These are phyloP conservation scores for Xiphophorus birchmanni DNA, from an alignment of 2,797 vertebrate genomes.

Conservation along the genomic window DNA sequence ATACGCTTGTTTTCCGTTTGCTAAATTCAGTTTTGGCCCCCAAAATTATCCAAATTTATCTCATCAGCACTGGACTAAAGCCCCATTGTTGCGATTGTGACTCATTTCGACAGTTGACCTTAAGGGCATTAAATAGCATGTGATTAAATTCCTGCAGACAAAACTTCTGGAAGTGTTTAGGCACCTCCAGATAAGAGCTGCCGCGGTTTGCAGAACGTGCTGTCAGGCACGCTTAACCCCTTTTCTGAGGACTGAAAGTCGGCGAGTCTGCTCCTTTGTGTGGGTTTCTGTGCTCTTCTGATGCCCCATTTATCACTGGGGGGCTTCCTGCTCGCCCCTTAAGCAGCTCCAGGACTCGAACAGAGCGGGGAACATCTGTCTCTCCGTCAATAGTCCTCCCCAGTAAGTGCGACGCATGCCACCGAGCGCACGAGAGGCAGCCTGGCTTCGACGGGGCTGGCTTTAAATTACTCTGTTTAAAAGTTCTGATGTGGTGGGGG, in stretches of 20 bases:
- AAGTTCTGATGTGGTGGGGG: constrained; percentile 44
- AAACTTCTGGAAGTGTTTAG: constrained; percentile 66
- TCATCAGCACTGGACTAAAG: neutral
- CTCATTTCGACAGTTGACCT: constrained; percentile 14
- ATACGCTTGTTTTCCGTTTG: constrained; percentile 11
- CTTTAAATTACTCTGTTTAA: constrained; percentile 53
- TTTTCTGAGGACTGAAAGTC: constrained; percentile 57
- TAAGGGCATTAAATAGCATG: constrained; percentile 40
- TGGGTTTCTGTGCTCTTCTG: constrained; percentile 38
- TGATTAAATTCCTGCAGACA: constrained; percentile 57
- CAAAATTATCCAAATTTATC: constrained; percentile 14
- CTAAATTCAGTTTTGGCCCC: constrained; percentile 4
- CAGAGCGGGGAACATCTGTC: constrained; percentile 67
- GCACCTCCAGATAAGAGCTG: constrained; percentile 53
- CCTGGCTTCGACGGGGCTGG: constrained; percentile 22
- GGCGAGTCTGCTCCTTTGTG: constrained; percentile 18
- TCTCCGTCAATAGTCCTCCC: constrained; percentile 49
- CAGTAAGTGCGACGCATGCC: constrained; percentile 30
- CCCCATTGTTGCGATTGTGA: constrained; percentile 1
- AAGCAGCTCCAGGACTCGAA: constrained; percentile 66
- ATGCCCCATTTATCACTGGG: constrained; percentile 68
- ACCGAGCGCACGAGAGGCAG: constrained; percentile 16
- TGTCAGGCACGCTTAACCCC: constrained; percentile 37
- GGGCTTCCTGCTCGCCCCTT: constrained; percentile 54
- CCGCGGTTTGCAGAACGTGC: constrained; percentile 59